Conservation (phyloP, 2,888 invertebrate species). For the Diachrysia chrysitis region DNA sequence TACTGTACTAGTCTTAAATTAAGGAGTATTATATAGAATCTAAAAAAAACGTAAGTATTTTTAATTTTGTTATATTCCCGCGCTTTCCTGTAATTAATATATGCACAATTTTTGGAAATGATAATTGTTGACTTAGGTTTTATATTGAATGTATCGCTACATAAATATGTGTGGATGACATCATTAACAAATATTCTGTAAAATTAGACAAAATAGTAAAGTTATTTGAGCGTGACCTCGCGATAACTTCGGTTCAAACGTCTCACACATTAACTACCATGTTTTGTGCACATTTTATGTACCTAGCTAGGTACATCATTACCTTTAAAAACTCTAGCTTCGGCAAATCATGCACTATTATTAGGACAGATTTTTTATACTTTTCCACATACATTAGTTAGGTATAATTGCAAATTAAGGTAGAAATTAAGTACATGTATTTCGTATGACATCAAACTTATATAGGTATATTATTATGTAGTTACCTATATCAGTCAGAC, state of each 20-base stretch:
- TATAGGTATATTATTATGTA: too few relatives aligned
- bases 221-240: background rate
- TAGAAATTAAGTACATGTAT: too few relatives aligned
- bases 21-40: slow-evolving; percentile 38
- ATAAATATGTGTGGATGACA: slow-evolving; percentile 15
- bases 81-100: background rate
- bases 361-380: too few relatives aligned
- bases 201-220: background rate
- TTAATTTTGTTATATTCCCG: slow-evolving; percentile 6
- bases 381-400: too few relatives aligned
- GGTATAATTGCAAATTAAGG: too few relatives aligned
- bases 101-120: background rate
- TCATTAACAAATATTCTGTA: slow-evolving; percentile 18
- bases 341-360: too few relatives aligned
- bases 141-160: background rate
- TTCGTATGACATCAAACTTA: too few relatives aligned
- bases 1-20: slow-evolving; percentile 38
- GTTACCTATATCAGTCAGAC: too few relatives aligned
- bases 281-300: background rate
- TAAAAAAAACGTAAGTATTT: slow-evolving; percentile 38
- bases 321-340: background rate
- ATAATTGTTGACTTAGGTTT: background rate
- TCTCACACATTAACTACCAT: background rate
- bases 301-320: too few relatives aligned
- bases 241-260: background rate